These are phyloP conservation scores for Drosophila nigricruria DNA, from an alignment of 2,888 invertebrate genomes.

Conservation along the genomic window DNA sequence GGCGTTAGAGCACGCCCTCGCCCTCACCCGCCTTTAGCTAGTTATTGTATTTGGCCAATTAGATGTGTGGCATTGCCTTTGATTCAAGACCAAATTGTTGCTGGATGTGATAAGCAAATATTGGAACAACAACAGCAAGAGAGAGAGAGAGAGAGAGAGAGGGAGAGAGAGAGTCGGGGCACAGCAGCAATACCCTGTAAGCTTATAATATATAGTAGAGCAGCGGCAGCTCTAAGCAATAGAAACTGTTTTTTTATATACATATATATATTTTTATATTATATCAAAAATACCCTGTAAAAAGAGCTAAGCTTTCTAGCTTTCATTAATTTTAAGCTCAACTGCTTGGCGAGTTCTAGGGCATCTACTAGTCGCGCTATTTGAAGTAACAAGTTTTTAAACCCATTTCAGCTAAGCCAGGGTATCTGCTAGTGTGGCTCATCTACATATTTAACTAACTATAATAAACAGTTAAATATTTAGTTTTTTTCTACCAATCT, in stretches of 20 bases:
- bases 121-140: background rate
- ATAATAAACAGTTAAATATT: too few species aligned
- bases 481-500: too few species aligned
- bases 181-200: background rate
- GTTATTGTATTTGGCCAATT: slow-evolving; percentile 1
- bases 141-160: background rate
- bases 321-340: background rate
- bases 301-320: background rate
- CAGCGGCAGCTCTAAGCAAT: background rate
- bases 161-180: background rate
- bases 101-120: slow-evolving; percentile 1
- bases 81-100: slow-evolving; percentile 7
- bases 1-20: background rate
- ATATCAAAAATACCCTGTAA: background rate
- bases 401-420: too few species aligned
- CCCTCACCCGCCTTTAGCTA: background rate
- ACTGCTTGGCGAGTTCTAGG: background rate
- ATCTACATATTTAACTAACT: background rate
- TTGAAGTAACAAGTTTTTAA: too few species aligned
- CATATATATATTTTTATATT: too few species aligned
- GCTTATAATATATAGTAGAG: background rate
- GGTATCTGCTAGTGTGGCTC: slow-evolving; percentile 6
- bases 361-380: background rate
- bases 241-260: too few species aligned
- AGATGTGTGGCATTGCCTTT: background rate